Evolutionary conservation across 1,140 invertebrate genomes (phyloP).

Genomic region (Marisa cornuarietis): DNA sequence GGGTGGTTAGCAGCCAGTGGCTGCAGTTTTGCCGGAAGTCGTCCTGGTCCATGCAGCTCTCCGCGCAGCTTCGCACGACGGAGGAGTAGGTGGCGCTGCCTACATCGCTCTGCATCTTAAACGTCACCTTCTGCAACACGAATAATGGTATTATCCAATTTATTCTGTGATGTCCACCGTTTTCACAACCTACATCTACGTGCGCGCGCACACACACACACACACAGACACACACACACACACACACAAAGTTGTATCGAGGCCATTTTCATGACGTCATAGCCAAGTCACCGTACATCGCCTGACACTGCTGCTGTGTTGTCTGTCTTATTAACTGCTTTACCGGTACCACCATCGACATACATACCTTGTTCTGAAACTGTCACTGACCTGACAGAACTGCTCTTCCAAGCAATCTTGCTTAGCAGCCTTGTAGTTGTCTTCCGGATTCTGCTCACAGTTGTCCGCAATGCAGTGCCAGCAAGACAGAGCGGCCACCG

Average conservation of each 20-base stretch:
- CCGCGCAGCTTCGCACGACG: conserved; percentile 49
- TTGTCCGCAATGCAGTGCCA: conserved; percentile 58
- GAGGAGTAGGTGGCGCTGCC: conserved; percentile 42
- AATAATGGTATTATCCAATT: neutral
- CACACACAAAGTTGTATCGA: neutral
- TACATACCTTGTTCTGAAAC: no score
- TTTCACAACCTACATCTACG: neutral
- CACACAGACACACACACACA: neutral
- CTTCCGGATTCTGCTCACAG: conserved; percentile 44
- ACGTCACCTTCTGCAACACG: conserved; percentile 50
- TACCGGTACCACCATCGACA: no score
- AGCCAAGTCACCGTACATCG: no score
- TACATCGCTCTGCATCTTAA: conserved; percentile 47
- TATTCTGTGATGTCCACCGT: neutral
- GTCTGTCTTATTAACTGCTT: no score
- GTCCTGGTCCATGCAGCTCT: conserved; percentile 41
- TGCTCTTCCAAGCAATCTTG: conserved; percentile 39
- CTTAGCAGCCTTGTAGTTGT: conserved; percentile 46
- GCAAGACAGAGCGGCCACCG: conserved; percentile 35
- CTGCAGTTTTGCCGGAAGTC: conserved; percentile 52
- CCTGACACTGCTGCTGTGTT: no score
- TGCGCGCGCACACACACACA: neutral
- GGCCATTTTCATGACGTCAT: neutral
- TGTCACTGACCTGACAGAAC: conserved; percentile 45
- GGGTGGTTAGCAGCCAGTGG: conserved; percentile 34